Conservation (phyloP, 2,888 invertebrate genomes). For the Chloromyia formosa region DNA sequence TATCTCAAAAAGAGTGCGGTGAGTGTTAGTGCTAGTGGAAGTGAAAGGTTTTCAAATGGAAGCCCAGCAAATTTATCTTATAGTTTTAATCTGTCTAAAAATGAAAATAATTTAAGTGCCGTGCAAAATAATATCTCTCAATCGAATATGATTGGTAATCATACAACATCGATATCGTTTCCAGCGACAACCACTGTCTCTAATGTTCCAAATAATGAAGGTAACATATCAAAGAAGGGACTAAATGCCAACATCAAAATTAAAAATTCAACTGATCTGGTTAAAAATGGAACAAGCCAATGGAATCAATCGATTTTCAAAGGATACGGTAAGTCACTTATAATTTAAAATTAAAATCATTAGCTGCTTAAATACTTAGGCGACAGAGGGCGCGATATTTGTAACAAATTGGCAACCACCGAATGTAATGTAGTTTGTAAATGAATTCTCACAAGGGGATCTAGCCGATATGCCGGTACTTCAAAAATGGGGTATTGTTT, state of each 20-base stretch:
- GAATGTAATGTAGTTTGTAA: too few relatives aligned
- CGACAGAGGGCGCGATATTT: too few relatives aligned
- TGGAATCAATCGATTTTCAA: neutral
- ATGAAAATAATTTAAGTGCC: neutral
- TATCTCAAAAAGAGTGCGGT: neutral
- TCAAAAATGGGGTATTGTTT: too few relatives aligned
- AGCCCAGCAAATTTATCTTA: neutral
- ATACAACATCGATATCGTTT: neutral
- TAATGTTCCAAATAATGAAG: neutral
- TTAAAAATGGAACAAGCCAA: neutral
- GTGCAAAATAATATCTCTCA: constrained; percentile 6
- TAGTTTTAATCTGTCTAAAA: neutral
- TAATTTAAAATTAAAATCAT: too few relatives aligned
- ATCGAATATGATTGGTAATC: neutral
- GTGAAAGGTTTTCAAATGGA: neutral
- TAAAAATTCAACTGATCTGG: neutral
- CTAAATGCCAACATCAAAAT: neutral
- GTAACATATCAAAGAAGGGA: neutral
- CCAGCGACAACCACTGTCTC: neutral
- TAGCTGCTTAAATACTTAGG: too few relatives aligned
- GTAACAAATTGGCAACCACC: too few relatives aligned
- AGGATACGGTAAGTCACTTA: neutral
- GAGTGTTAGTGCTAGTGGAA: constrained; percentile 25
- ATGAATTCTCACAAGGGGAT: too few relatives aligned
- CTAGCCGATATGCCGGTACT: too few relatives aligned